Evolutionary conservation across 2,888 invertebrate species (phyloP), one percentile per base, ranked within the genome.

Genomic region (Saturnia pavonia): DNA sequence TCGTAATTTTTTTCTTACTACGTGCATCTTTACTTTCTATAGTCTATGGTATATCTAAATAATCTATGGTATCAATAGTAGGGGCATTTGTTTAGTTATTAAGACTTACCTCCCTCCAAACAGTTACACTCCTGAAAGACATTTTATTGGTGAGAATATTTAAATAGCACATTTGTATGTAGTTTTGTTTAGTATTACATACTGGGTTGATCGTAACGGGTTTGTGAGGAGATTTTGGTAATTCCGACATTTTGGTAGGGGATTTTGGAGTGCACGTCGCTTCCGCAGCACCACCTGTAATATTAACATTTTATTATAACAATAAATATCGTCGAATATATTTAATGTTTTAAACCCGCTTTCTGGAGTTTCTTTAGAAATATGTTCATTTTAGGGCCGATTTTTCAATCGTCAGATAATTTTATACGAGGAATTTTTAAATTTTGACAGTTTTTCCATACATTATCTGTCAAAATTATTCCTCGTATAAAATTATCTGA

Each of bases 81-180:
- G 16, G 7, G 1, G 8, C 9, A n/a, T 54, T 54, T 1, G n/a
- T 8, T 54, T 22, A 51, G n/a, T 54, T 54, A 54, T 11, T 54
- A 22, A 57, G 60, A 75, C 76, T 71, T 77, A 84, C 86, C 84
- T 78, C 77, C 82, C 72, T 89, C 90, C 72, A 91, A 76, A 73
- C 90, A 91, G 67, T 85, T 88, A 75, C 90, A 91, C 77, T 89
- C 90, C 87, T 88, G 83, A 72, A 83, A 82, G 19, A 78, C 54
- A 54, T 9, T 22, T 22, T 27, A 60, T 60, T 14, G 27, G 25
- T 27, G 14, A 60, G 27, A 11, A 27, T 9, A 54, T 22, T 22
- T 19, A 22, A 19, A 22, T 22, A 54, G 3, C 54, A n/a, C 19
- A n/a, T 2, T 51, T 54, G 22, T 54, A 54, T 22, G 22, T 54